Base-by-base conservation (phyloP, 2,797 vertebrate genomes). In the Acanthornis magna region DNA sequence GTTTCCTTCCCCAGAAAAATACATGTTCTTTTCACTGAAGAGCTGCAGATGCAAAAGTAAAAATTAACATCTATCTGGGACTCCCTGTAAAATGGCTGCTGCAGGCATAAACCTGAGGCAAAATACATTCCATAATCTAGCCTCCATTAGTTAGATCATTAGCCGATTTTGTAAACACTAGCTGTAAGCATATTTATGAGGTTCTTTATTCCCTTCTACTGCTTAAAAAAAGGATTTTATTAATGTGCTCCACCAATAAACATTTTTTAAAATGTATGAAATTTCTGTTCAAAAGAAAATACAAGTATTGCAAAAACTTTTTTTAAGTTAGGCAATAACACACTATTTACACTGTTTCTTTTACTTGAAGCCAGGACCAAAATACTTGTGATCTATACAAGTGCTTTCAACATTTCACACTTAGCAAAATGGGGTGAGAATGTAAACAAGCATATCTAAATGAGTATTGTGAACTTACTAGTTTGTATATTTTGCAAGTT, bases 81-180 rank as follows among this genome's bases (percentile, higher is more conserved):
- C 7, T 85, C 26, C n/a, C 80, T 77, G 36, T 88, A 67, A 92
- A 93, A 77, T 72, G 26, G n/a, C 83, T 78, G 61, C 63, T 91
- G 51, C 6, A 6, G 71, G 53, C 61, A 93, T 80, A 83, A 94
- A 36, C 43, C 53, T 76, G 20, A 76, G 76, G 42, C 32, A 89
- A 96, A 96, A 94, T 54, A 38, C 36, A n/a, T 81, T 87, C 54
- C 25, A 47, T 89, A 97, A 96, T 95, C 82, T 91, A 91, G 63
- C 72, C 96, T 88, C 78, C 36, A 77, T 93, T 83, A 86, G 72
- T 60, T 74, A 84, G 60, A 85, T 97, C 80, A 86, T 95, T 93
- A 95, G 62, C 55, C 96, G 90, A 94, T 96, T 95, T 97, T 92
- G 94, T 97, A 97, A 97, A 96, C 67, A 93, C 30, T 93, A 90